These are phyloP conservation scores for Odocoileus hemionus DNA, from an alignment of 2,113 vertebrate species.

Conservation along the genomic window DNA sequence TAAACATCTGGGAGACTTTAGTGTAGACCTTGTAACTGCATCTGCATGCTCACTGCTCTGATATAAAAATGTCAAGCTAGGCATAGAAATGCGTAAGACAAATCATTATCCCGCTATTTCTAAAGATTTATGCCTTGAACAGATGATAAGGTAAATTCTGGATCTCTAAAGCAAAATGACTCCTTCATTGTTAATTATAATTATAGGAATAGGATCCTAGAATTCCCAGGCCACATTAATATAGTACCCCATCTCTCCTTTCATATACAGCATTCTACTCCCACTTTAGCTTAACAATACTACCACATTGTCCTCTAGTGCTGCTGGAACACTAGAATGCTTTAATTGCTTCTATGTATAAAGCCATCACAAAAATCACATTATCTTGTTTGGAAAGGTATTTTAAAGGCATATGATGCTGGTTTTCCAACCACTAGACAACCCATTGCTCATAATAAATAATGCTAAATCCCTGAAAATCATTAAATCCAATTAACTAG, in stretches of 20 bases:
- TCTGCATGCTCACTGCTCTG: neutral
- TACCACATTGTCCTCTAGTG: neutral
- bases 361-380: neutral
- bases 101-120: conserved; percentile 38
- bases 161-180: conserved; percentile 41
- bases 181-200: neutral
- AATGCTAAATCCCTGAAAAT: conserved; percentile 8
- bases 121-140: conserved; percentile 46
- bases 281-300: neutral
- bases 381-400: conserved; percentile 1
- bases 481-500: neutral
- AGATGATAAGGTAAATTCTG: conserved; percentile 34
- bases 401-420: neutral
- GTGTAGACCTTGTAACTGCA: neutral
- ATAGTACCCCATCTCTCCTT: neutral
- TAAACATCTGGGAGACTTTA: conserved; percentile 47
- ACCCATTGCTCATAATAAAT: neutral
- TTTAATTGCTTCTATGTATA: neutral
- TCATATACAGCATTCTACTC: neutral
- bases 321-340: neutral
- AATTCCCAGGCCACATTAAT: neutral
- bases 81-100: neutral
- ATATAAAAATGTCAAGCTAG: conserved; percentile 35
- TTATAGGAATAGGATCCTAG: neutral
- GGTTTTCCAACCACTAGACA: neutral